Base-by-base conservation (phyloP, 2,113 vertebrate species). In the Hymenochirus boettgeri region DNA sequence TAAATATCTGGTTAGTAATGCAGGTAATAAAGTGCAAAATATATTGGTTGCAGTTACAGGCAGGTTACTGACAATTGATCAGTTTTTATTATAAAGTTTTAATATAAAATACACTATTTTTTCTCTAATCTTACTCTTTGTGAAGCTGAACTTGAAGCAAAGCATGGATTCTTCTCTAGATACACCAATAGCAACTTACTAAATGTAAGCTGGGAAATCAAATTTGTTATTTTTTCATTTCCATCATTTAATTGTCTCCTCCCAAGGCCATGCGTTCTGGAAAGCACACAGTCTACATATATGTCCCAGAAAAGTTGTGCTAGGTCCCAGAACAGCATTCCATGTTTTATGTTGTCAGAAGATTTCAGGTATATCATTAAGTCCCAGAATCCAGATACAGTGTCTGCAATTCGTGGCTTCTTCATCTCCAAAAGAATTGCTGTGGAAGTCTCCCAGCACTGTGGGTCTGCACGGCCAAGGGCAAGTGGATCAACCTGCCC, bases 261-360 rank as follows among this genome's bases (percentile, higher is more conserved):
- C 42, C 96, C 95, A 70, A 98, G 79, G 23, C 96, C 95, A 3
- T 98, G 96, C 61, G 88, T 94, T 81, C 87, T 85, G 70, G 96
- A 95, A 62, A 95, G 74, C 15, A 98, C 86, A 2, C 96, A 98
- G 74, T 98, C 93, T 74, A 93, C 81, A 22, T 98, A 98, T 23
- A 95, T 91, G 78, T 93, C 91, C 95, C 93, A 97, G 83, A 98
- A 97, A 71, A 96, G 88, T 64, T 92, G 91, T 37, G 93, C 92
- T 79, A 98, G 85, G 76, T 96, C 90, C 96, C 95, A 98, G 83
- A 93, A 98, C 57, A 98, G 82, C 63, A 86, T 87, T 21, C 81
- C 82, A 29, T 96, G 93, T 71, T 92, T 93, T 74, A 84, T 73
- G 76, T 97, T 91, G 64, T 90, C 92, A 11, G 96, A 98, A 9